phyloP scores from a whole-genome alignment of 2,113 vertebrate species.

The Scopus umbretta region DNA sequence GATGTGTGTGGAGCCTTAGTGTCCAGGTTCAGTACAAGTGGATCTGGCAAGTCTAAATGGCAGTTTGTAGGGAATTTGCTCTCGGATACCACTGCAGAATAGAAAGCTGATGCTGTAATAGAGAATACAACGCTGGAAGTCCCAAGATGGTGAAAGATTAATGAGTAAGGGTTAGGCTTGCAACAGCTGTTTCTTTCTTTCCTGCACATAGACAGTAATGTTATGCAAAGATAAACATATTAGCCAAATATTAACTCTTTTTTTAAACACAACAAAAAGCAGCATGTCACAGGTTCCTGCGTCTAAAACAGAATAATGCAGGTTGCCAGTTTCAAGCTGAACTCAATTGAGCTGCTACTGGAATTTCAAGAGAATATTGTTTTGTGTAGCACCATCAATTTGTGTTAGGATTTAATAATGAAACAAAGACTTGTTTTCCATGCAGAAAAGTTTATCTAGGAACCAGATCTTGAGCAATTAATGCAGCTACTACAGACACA shows the following conservation, averaged over 20 bases:
- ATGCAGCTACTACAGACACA: background rate
- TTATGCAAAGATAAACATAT: slow-evolving; percentile 56
- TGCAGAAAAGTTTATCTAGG: slow-evolving; percentile 31
- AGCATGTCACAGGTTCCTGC: background rate
- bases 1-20: background rate
- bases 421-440: slow-evolving; percentile 34
- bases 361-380: background rate
- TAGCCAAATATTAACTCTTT: slow-evolving; percentile 44
- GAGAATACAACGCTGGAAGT: slow-evolving; percentile 21
- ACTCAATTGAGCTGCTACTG: background rate
- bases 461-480: slow-evolving; percentile 36
- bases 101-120: slow-evolving; percentile 37
- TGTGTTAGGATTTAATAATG: background rate
- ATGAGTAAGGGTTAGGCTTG: slow-evolving; percentile 54
- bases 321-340: background rate
- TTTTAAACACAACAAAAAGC: background rate
- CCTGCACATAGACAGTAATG: slow-evolving; percentile 22
- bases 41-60: background rate
- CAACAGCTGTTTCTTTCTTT: slow-evolving; percentile 61
- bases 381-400: background rate
- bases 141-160: slow-evolving; percentile 65
- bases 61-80: background rate
- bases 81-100: background rate
- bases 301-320: background rate
- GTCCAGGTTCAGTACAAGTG: background rate